These are phyloP conservation scores for Coelopa pilipes DNA, from an alignment of 2,888 invertebrate species.

Conservation along the genomic window DNA sequence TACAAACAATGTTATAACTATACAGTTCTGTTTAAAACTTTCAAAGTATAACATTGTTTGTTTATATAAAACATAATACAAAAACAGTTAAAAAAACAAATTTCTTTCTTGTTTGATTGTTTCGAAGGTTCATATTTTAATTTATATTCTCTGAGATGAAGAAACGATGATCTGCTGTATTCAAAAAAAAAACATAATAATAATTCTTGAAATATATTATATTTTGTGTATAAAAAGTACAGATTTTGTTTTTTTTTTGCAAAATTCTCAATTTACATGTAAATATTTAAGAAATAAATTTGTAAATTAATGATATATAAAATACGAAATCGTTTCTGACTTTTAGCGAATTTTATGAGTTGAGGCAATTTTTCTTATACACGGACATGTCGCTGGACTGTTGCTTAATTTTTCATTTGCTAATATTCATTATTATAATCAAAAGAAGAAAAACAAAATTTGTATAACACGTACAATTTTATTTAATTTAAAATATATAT, in stretches of 20 bases:
- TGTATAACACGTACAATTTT: conserved; percentile 24
- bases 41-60: conserved; percentile 19
- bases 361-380: conserved; percentile 30
- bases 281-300: not conserved
- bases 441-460: conserved; percentile 23
- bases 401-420: conserved; percentile 32
- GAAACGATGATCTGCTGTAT: conserved; percentile 9
- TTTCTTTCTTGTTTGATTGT: conserved; percentile 67
- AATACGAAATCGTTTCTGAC: conserved; percentile 1
- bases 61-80: not conserved
- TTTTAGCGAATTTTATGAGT: conserved; percentile 17
- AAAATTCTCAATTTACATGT: not conserved
- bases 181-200: not conserved
- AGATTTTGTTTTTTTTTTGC: no score
- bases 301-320: not conserved
- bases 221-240: no score
- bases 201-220: not conserved
- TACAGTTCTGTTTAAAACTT: no score
- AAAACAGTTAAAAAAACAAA: conserved; percentile 49
- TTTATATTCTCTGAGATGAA: conserved; percentile 50
- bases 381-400: conserved; percentile 32
- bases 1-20: conserved; percentile 20
- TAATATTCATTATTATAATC: conserved; percentile 25
- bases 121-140: conserved; percentile 64
- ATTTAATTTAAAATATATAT: conserved; percentile 52